Evolutionary conservation across 2,113 vertebrate species (phyloP).

Genomic region (Mus spicilegus): DNA sequence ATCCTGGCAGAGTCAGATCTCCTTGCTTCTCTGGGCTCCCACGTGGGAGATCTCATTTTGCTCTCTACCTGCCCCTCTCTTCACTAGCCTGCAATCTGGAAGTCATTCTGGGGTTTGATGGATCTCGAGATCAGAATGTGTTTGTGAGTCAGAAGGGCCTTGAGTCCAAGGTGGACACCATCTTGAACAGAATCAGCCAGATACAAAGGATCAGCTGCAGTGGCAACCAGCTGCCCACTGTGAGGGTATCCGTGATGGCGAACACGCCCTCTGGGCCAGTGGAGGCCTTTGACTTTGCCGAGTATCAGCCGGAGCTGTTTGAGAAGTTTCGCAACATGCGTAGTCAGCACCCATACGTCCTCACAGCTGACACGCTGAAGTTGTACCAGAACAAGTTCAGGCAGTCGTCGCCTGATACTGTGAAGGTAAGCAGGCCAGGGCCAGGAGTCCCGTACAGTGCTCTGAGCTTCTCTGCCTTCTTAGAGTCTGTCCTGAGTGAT

Average conservation of each 20-base stretch:
- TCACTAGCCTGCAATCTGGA: constrained; percentile 92
- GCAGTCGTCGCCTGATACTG: constrained; percentile 78
- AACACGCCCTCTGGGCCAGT: constrained; percentile 87
- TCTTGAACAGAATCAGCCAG: constrained; percentile 93
- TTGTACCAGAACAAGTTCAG: constrained; percentile 91
- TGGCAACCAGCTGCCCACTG: constrained; percentile 85
- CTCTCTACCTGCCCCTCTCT: background rate
- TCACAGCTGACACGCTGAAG: constrained; percentile 89
- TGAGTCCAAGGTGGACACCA: constrained; percentile 88
- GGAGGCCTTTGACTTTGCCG: constrained; percentile 91
- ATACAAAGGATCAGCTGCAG: constrained; percentile 93
- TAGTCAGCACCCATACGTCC: constrained; percentile 90
- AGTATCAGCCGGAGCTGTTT: constrained; percentile 88
- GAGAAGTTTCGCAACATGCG: constrained; percentile 89
- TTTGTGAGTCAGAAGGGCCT: constrained; percentile 91
- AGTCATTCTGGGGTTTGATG: constrained; percentile 96
- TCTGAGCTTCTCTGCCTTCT: rapidly evolving
- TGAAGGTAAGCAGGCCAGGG: constrained; percentile 88
- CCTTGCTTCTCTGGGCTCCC: background rate
- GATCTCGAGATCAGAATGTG: constrained; percentile 89
- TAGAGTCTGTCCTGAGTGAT: too few relatives aligned
- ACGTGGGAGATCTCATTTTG: rapidly evolving
- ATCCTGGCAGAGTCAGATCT: background rate
- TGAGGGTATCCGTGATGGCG: constrained; percentile 90
- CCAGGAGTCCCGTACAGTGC: rapidly evolving